phyloP scores from a whole-genome alignment of 2,113 vertebrate species.

The Mastomys coucha region DNA sequence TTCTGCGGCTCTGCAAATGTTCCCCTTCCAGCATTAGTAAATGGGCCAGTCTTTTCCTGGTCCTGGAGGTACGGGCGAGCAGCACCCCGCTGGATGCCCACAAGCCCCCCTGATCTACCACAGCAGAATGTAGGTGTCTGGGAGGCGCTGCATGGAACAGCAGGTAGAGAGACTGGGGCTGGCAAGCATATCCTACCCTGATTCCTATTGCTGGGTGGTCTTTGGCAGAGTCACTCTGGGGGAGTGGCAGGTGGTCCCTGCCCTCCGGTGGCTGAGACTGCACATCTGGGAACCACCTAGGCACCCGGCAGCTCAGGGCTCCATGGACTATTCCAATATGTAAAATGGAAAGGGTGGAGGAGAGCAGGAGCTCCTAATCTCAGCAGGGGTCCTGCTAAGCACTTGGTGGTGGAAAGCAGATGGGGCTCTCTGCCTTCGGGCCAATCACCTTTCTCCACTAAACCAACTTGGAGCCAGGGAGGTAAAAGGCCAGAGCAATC shows the following conservation, averaged over 20 bases:
- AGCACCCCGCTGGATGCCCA: neutral
- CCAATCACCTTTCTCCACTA: neutral
- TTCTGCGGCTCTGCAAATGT: neutral
- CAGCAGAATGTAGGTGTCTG: neutral
- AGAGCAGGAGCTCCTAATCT: neutral
- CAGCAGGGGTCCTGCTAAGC: neutral
- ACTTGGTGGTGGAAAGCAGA: neutral
- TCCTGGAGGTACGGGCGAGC: accelerated
- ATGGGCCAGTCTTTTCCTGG: neutral
- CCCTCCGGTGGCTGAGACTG: too few relatives aligned
- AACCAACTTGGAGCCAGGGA: neutral
- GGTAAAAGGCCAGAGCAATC: accelerated
- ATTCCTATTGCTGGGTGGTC: neutral
- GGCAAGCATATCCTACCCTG: neutral
- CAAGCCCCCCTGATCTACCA: neutral
- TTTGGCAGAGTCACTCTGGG: neutral
- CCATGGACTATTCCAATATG: neutral
- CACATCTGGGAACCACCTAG: neutral
- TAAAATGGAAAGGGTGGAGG: neutral
- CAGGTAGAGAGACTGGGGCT: neutral
- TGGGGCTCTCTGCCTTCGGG: neutral
- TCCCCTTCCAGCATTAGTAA: accelerated
- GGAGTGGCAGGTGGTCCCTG: neutral
- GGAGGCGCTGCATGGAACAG: neutral
- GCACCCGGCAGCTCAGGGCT: neutral